Evolutionary conservation across 2,113 vertebrate genomes (phyloP).

Genomic region (Terrapene triunguis): DNA sequence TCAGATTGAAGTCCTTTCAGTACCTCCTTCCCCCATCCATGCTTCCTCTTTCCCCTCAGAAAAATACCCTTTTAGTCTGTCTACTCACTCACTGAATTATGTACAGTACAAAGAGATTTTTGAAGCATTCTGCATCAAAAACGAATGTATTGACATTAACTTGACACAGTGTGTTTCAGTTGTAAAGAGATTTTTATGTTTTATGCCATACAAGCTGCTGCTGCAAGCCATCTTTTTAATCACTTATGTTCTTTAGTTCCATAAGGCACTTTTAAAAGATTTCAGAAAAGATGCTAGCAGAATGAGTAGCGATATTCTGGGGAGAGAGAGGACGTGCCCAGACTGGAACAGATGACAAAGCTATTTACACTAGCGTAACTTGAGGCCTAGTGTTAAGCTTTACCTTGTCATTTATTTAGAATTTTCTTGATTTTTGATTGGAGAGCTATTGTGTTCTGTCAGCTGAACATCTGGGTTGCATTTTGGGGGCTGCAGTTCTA

Average conservation of each 20-base stretch:
- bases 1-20: neutral
- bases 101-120: neutral
- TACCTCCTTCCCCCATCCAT: neutral
- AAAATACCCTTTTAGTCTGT: neutral
- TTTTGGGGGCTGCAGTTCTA: neutral
- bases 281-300: neutral
- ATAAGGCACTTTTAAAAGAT: neutral
- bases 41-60: neutral
- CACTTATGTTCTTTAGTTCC: neutral
- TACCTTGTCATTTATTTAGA: constrained; percentile 52
- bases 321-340: constrained; percentile 43
- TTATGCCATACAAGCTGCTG: neutral
- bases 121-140: neutral
- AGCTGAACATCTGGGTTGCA: constrained; percentile 18
- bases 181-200: neutral
- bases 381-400: constrained; percentile 53
- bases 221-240: neutral
- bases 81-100: neutral
- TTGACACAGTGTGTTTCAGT: neutral
- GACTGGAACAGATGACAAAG: constrained; percentile 64
- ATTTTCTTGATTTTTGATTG: neutral
- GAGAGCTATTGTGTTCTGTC: constrained; percentile 49
- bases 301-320: neutral
- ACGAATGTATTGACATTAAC: neutral
- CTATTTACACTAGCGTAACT: constrained; percentile 53